Conservation (phyloP, 2,797 vertebrate genomes). For the Mus spretus region DNA sequence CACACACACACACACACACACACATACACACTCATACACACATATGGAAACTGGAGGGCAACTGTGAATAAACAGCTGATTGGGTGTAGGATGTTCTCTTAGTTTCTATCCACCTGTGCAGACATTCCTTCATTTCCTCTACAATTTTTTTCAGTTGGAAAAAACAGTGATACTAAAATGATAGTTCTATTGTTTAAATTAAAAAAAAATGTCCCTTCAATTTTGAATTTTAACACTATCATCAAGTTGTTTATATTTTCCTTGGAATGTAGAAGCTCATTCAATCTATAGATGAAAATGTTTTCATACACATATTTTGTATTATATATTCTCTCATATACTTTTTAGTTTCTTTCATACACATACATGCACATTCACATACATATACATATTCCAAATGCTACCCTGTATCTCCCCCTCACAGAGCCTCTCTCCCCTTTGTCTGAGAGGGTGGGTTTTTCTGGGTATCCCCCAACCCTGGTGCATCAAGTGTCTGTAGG, state of each 20-base stretch:
- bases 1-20: no score
- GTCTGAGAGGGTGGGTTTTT: no score
- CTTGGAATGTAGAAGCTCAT: background rate
- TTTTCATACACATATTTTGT: background rate
- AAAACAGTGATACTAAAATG: background rate
- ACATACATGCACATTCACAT: no score
- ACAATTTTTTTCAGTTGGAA: background rate
- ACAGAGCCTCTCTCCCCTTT: no score
- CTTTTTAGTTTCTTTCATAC: background rate
- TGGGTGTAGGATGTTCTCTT: background rate
- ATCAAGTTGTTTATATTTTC: slow-evolving; percentile 9
- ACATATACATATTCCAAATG: no score
- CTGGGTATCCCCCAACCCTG: no score
- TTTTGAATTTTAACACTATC: background rate
- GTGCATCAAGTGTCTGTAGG: no score
- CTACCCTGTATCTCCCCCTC: no score
- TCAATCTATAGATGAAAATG: background rate
- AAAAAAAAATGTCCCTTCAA: background rate
- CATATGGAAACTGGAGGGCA: background rate
- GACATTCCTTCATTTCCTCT: background rate
- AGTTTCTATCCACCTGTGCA: background rate
- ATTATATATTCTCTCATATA: background rate
- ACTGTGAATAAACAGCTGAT: background rate
- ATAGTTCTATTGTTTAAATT: background rate
- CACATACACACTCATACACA: no score